Base-by-base conservation (phyloP, 2,888 invertebrate species). In the Physocephala rufipes region DNA sequence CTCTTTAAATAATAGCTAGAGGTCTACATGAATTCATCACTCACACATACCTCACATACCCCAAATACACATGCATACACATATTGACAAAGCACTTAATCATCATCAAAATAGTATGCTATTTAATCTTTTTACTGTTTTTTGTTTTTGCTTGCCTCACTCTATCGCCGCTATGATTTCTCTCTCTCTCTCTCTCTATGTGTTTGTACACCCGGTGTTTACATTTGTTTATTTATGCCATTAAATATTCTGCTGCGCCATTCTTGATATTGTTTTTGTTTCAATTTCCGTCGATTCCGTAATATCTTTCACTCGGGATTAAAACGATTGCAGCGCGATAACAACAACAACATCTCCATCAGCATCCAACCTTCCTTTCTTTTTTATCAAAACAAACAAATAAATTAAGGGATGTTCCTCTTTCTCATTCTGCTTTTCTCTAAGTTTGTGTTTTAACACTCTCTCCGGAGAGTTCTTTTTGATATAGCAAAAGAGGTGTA, bases 171-270 rank as follows among this genome's bases (percentile, higher is more conserved):
- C 2, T 12, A 7, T 59, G 21, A 58, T 30, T 64, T 67, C 69
- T 72, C 70, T 68, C 21, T 62, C 61, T 4, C n/a, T 36, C n/a
- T 26, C 43, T 47, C 30, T 30, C 55, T 26, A 49, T 45, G 7
- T 64, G 30, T 24, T 15, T 15, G 2, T 55, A 15, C 2, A 24
- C 58, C 2, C 28, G 47, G 36, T 67, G 71, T 58, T 72, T 70
- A 72, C 71, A 65, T 74, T 47, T 67, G 71, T 58, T 72, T 70
- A 72, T 72, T 67, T 74, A 70, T 73, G 59, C 62, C 71, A 70
- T 73, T 73, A 72, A 72, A 58, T 58, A 67, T 67, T 53, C 58
- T 74, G 63, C n/a, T 45, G 47, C 21, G 21, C 30, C 55, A 70
- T 67, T 64, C 71, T 59, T 74, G 76, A 76, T 69, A 72, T 75